A percentile compares a stretch with the other conserved stretches of the same genome.
Conservation (phyloP, 1,140 invertebrate species). For the Hyles euphorbiae region DNA sequence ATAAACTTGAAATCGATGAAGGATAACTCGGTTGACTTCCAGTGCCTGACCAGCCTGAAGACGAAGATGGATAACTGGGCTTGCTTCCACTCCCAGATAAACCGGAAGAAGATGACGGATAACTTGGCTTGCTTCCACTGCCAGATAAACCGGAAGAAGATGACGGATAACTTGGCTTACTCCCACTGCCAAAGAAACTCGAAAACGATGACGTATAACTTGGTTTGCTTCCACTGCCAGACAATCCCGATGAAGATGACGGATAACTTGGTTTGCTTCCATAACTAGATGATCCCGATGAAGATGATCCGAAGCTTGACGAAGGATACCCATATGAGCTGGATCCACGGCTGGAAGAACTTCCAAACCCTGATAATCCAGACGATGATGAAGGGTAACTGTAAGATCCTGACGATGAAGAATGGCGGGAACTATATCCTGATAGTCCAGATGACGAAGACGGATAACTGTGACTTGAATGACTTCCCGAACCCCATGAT, state of each 20-base stretch:
- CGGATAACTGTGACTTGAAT: conserved; percentile 15
- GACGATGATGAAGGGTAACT: conserved; percentile 17
- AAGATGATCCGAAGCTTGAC: conserved; percentile 7
- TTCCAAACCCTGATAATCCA: conserved; percentile 13
- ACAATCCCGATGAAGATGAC: conserved; percentile 13
- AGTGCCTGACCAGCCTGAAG: conserved; percentile 26
- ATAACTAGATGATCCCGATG: conserved; percentile 8
- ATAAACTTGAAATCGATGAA: conserved; percentile 1
- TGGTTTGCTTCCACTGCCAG: conserved; percentile 5
- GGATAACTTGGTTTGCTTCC: not conserved
- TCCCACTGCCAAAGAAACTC: conserved; percentile 23
- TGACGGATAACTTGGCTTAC: conserved; percentile 7
- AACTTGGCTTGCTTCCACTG: conserved; percentile 6
- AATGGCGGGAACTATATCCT: conserved; percentile 10
- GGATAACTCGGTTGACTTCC: conserved; percentile 12
- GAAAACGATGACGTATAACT: conserved; percentile 11
- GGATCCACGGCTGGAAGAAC: not conserved
- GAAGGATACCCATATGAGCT: conserved; percentile 5
- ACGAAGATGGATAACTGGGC: conserved; percentile 20
- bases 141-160: conserved; percentile 10
- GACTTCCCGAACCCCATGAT: conserved; percentile 16
- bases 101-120: conserved; percentile 5
- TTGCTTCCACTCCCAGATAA: conserved; percentile 15
- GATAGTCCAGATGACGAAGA: conserved; percentile 15
- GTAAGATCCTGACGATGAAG: conserved; percentile 1